Evolutionary conservation across 53 echinoderm and acorn worm genomes (phyloP).

Genomic region (Pentamera pediparva): DNA sequence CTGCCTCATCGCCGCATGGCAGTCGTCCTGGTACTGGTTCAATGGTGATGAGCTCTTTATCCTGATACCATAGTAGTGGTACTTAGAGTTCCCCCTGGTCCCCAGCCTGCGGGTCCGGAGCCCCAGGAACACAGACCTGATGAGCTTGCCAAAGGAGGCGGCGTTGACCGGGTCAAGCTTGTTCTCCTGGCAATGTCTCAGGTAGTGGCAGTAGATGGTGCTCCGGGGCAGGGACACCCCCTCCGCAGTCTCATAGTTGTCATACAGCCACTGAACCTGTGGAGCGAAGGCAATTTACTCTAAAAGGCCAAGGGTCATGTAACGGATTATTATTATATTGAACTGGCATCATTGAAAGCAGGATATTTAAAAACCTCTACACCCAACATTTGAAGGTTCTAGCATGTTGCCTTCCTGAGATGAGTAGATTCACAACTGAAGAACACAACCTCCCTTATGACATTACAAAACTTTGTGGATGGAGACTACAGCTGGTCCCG

Average conservation of each 20-base stretch:
- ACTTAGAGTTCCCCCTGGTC: conserved; percentile 99
- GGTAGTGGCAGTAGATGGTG: conserved; percentile 92
- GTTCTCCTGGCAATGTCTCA: conserved; percentile 93
- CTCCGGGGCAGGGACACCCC: conserved; percentile 94
- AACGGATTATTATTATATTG: no score
- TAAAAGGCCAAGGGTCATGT: no score
- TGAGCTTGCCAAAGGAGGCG: conserved; percentile 94
- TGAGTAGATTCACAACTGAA: no score
- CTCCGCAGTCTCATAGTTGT: conserved; percentile 97
- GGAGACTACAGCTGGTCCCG: no score
- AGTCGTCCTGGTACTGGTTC: conserved; percentile 95
- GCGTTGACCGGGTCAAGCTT: conserved; percentile 99
- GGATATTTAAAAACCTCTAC: no score
- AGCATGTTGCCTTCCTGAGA: no score
- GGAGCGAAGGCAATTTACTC: no score
- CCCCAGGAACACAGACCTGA: conserved; percentile 91
- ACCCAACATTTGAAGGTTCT: no score
- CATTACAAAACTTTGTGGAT: no score
- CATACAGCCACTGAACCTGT: conserved; percentile 98
- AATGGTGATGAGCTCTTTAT: conserved; percentile 91
- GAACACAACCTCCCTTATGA: no score
- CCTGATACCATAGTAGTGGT: conserved; percentile 98
- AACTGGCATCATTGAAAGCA: no score
- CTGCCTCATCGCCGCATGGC: conserved; percentile 94
- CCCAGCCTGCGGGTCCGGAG: conserved; percentile 91